Conservation (phyloP, 2,797 vertebrate species). For the Pipistrellus pipistrellus region DNA sequence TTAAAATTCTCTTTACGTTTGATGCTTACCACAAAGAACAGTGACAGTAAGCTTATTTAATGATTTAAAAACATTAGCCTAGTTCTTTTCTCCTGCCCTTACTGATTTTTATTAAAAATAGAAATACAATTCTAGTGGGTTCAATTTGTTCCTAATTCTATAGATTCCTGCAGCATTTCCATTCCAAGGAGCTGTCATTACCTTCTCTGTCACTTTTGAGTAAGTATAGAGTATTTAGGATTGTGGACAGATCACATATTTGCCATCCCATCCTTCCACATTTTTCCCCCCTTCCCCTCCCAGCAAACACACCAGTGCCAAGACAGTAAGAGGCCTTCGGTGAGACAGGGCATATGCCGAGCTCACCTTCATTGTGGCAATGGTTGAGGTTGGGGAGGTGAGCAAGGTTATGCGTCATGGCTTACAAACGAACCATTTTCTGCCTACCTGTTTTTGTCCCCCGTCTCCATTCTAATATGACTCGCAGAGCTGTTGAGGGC, state of each 20-base stretch:
- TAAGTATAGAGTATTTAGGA: not conserved
- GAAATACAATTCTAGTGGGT: not conserved
- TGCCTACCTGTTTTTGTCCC: not conserved
- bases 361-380: not conserved
- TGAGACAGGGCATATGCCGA: not conserved
- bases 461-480: not conserved
- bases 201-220: not conserved
- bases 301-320: not conserved
- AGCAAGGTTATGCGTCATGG: not conserved
- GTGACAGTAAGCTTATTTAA: no score
- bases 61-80: constrained; percentile 29
- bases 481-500: not conserved
- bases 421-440: not conserved
- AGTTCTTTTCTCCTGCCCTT: not conserved
- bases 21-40: constrained; percentile 19
- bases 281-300: rapidly evolving
- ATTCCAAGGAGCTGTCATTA: not conserved
- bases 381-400: not conserved
- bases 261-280: not conserved
- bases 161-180: constrained; percentile 17
- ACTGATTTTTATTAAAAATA: constrained; percentile 21
- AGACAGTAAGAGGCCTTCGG: not conserved
- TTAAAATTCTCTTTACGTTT: not conserved
- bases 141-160: constrained; percentile 1
- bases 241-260: not conserved